Evolutionary conservation across 2,113 vertebrate species (phyloP), one percentile per base, ranked within the genome.

Genomic region (pig (Sus scrofa)): DNA sequence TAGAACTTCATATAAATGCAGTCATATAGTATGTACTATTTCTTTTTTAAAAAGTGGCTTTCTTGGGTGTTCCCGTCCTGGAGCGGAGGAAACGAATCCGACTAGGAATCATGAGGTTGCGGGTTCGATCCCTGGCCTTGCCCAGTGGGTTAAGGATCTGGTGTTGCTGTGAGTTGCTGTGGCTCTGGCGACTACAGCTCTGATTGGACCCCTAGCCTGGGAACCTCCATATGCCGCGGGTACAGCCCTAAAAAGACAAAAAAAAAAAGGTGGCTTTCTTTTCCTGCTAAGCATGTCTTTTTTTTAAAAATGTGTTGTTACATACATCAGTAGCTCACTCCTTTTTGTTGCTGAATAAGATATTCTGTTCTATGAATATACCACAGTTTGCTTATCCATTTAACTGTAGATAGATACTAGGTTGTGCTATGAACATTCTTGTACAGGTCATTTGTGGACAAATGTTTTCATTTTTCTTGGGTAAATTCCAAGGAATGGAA

Each of bases 391-490:
- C 56, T 68, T 83, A 73, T 63, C 67, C 24, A 2, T 24, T 82
- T 39, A 60, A 50, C 50, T 44, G 20, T 82, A 58, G 65, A 16
- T 50, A 32, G 65, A 84, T 20, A n/a, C 58, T n/a, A 14, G 58
- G 15, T 26, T n/a, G 83, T 68, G 37, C 82, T 37, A 18, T 37
- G 67, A 79, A n/a, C 77, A 44, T 87, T 88, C 70, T 50, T 75
- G 39, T 71, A 34, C 52, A 68, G 86, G 70, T 96, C 78, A 82
- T 82, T 86, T 82, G 79, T 96, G 67, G 52, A 37, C 74, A 86
- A 71, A 83, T 87, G 81, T 94, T 96, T 79, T 91, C 62, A 54
- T 93, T 95, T 97, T 95, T 95, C 89, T 95, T 89, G 82, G 85
- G 89, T 93, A 78, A 75, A 90, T 91, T 93, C 86, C 86, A 86